Conservation (phyloP, 2,797 vertebrate species). For the Buphagus erythrorhynchus region DNA sequence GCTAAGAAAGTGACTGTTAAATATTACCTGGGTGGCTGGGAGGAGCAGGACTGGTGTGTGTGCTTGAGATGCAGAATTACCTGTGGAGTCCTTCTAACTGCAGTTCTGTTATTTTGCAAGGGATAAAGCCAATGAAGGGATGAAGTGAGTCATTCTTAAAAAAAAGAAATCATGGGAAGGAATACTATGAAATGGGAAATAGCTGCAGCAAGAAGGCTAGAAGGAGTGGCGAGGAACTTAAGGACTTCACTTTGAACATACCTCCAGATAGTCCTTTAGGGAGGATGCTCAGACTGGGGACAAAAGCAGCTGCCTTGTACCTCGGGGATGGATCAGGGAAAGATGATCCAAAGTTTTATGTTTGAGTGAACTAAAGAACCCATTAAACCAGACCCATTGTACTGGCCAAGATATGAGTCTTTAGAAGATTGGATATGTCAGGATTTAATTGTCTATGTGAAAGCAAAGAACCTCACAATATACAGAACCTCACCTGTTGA, state of each 20-base stretch:
- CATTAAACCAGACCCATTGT: neutral
- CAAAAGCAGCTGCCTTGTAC: neutral
- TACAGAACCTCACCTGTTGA: no score
- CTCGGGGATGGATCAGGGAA: neutral
- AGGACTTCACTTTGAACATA: neutral
- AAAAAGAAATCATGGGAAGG: neutral
- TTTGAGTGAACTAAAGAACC: neutral
- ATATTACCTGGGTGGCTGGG: neutral
- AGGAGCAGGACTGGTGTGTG: neutral
- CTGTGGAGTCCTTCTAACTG: neutral
- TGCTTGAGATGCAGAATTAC: neutral
- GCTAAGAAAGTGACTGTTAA: neutral
- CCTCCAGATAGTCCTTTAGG: neutral
- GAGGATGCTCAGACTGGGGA: neutral
- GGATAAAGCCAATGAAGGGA: neutral
- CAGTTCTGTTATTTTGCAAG: rapidly evolving
- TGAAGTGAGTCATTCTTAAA: rapidly evolving
- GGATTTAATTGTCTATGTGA: no score
- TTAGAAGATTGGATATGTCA: no score
- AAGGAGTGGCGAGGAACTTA: neutral
- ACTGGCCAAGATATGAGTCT: no score
- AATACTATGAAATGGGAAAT: neutral
- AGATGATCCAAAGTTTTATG: neutral
- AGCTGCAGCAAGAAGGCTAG: neutral
- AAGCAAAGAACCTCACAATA: no score